Evolutionary conservation across 2,113 vertebrate species (phyloP).

Genomic region (Morone chrysops): DNA sequence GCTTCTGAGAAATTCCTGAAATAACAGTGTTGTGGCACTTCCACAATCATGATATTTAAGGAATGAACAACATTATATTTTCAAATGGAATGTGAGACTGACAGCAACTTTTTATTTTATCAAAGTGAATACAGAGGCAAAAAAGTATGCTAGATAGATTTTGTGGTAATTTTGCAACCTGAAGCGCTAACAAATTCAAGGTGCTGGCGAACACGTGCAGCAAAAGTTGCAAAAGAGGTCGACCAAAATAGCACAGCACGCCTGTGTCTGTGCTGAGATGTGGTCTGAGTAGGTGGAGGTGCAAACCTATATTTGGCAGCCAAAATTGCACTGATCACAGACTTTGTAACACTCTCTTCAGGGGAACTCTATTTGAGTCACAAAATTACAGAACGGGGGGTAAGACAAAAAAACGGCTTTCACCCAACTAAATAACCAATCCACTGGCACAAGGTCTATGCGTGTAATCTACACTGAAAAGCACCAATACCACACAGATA

Average conservation of each 20-base stretch:
- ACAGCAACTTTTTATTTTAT: neutral
- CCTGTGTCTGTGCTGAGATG: slow-evolving; percentile 10
- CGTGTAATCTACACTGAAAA: neutral
- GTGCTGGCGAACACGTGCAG: neutral
- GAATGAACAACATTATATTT: neutral
- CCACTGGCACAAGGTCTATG: neutral
- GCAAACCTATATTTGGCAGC: slow-evolving; percentile 16
- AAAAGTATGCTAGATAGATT: neutral
- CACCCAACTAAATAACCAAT: slow-evolving; percentile 7
- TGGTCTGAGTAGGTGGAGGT: slow-evolving; percentile 34
- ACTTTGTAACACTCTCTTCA: slow-evolving; percentile 28
- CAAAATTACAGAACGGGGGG: slow-evolving; percentile 14
- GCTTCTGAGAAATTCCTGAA: slow-evolving; percentile 1
- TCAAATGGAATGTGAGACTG: slow-evolving; percentile 13
- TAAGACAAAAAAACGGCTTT: neutral
- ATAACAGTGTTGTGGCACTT: slow-evolving; percentile 19
- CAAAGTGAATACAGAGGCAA: slow-evolving; percentile 17
- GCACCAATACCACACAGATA: too few relatives aligned
- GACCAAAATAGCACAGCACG: slow-evolving; percentile 18
- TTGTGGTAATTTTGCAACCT: neutral
- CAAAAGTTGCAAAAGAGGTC: neutral
- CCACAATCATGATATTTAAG: neutral
- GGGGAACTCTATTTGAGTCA: slow-evolving; percentile 35
- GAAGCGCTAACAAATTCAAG: neutral
- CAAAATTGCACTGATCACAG: slow-evolving; percentile 38